Evolutionary conservation across 2,888 invertebrate species (phyloP).

Genomic region (Cetonia aurata): DNA sequence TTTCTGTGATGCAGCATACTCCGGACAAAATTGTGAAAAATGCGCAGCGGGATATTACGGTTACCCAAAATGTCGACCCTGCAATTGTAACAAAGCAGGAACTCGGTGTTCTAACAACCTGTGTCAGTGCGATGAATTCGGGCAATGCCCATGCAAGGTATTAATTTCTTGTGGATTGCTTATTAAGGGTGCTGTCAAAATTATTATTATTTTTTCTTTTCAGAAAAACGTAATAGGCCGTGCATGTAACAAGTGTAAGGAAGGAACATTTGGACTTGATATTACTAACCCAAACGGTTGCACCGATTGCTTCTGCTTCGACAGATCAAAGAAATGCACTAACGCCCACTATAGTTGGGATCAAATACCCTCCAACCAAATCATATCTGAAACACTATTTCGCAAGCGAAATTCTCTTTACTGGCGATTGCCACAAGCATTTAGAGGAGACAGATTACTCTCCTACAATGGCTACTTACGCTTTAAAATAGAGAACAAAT

Average conservation of each 20-base stretch:
- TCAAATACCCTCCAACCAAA: slow-evolving; percentile 68
- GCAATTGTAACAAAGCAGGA: slow-evolving; percentile 85
- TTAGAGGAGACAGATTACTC: slow-evolving; percentile 88
- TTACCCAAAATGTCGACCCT: slow-evolving; percentile 88
- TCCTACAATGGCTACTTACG: slow-evolving; percentile 92
- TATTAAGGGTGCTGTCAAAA: background rate
- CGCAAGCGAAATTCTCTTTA: slow-evolving; percentile 74
- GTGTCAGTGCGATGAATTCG: slow-evolving; percentile 82
- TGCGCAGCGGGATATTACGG: slow-evolving; percentile 92
- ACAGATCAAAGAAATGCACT: slow-evolving; percentile 82
- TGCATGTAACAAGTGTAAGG: slow-evolving; percentile 86
- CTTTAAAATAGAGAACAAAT: slow-evolving; percentile 74
- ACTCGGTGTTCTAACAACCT: slow-evolving; percentile 65
- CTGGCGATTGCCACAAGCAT: slow-evolving; percentile 83
- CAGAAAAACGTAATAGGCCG: slow-evolving; percentile 86
- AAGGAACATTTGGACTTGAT: slow-evolving; percentile 89
- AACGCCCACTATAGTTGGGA: slow-evolving; percentile 89
- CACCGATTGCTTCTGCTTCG: slow-evolving; percentile 97
- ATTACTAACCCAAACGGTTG: slow-evolving; percentile 87
- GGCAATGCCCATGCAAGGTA: slow-evolving; percentile 93
- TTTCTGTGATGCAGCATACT: slow-evolving; percentile 80
- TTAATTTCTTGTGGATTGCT: slow-evolving; percentile 41
- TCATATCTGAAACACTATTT: slow-evolving; percentile 22
- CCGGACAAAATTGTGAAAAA: slow-evolving; percentile 81
- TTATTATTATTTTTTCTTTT: slow-evolving; percentile 16